These are phyloP conservation scores for Erebia epiphron DNA, from an alignment of 2,888 invertebrate genomes.

Conservation along the genomic window DNA sequence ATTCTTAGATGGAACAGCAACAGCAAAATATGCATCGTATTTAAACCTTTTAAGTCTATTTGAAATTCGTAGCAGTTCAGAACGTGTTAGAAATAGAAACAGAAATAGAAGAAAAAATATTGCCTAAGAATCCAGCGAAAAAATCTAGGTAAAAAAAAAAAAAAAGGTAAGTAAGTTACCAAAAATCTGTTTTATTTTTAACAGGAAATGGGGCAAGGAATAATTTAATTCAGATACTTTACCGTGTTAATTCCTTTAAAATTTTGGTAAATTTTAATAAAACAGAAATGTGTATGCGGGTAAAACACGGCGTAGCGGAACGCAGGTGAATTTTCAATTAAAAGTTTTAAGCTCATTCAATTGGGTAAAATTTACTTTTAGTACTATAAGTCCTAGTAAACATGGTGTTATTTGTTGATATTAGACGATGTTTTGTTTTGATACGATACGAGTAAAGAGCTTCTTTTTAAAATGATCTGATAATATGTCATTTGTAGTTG, in stretches of 20 bases:
- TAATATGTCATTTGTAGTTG: no score
- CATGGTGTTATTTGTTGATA: constrained; percentile 1
- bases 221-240: no score
- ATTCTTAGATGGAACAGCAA: no score
- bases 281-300: constrained; percentile 4
- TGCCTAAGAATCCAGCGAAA: no score
- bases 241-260: not conserved
- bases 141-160: no score
- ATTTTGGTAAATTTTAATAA: constrained; percentile 9
- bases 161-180: no score
- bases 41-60: no score
- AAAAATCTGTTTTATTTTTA: no score
- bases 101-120: no score
- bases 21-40: no score
- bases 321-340: constrained; percentile 14
- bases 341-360: constrained; percentile 14
- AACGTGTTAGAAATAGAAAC: no score
- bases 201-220: not conserved
- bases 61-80: no score
- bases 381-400: constrained; percentile 8
- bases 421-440: not conserved
- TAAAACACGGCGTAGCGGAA: not conserved
- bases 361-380: constrained; percentile 14
- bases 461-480: not conserved
- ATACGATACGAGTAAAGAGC: not conserved